Percentiles rank a stretch among this genome's conserved stretches.
These are phyloP conservation scores for Schizaphis graminum DNA, from an alignment of 2,888 invertebrate genomes.

Conservation along the genomic window DNA sequence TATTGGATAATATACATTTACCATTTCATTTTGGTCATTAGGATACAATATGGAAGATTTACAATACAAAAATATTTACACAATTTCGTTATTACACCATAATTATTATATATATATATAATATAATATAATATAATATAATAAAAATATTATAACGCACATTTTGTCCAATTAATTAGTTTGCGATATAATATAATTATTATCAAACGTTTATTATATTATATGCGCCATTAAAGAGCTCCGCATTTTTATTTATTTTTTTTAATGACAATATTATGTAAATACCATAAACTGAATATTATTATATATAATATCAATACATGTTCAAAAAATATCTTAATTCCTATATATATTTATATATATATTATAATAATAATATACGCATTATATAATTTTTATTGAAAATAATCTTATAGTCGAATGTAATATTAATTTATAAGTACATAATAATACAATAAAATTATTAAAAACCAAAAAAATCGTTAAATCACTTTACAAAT, in stretches of 20 bases:
- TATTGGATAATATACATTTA: slow-evolving; percentile 52
- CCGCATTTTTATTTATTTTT: not conserved
- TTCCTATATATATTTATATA: not conserved
- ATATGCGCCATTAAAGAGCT: not conserved
- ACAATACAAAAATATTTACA: slow-evolving; percentile 64
- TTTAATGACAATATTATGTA: slow-evolving; percentile 2
- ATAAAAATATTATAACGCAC: not conserved
- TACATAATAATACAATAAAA: slow-evolving; percentile 24
- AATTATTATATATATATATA: slow-evolving; percentile 13
- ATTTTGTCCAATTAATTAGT: slow-evolving; percentile 6
- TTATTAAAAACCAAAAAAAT: slow-evolving; percentile 28
- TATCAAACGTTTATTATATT: not conserved
- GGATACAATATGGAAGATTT: slow-evolving; percentile 57
- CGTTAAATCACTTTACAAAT: not conserved
- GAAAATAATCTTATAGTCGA: slow-evolving; percentile 49
- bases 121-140: slow-evolving; percentile 6
- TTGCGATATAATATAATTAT: not conserved
- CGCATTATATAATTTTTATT: slow-evolving; percentile 37
- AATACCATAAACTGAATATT: slow-evolving; percentile 25
- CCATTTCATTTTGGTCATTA: slow-evolving; percentile 52
- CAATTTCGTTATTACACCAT: slow-evolving; percentile 30
- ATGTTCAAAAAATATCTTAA: slow-evolving; percentile 49
- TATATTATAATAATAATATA: not conserved
- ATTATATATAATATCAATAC: not conserved
- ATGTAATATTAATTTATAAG: slow-evolving; percentile 17